Conservation (phyloP, 2,797 vertebrate genomes). For the Orestias chungarensis region DNA sequence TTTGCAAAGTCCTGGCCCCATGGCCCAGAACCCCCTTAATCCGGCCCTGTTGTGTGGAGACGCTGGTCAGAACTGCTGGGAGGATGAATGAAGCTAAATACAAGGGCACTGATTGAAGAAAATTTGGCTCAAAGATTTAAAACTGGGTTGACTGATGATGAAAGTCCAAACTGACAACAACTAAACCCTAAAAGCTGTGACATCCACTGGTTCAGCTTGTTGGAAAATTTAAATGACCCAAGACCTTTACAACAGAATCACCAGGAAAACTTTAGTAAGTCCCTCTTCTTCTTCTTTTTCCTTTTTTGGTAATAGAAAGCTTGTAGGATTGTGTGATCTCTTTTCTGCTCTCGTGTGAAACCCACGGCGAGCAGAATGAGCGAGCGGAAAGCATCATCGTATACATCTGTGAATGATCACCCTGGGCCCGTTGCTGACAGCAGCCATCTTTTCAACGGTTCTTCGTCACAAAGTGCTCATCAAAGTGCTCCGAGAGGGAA, state of each 20-base stretch:
- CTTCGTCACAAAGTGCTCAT: constrained; percentile 22
- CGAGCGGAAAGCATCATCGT: constrained; percentile 34
- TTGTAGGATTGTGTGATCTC: not conserved
- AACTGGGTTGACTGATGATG: no score
- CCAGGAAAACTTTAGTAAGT: constrained; percentile 32
- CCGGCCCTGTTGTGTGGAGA: no score
- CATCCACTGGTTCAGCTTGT: not conserved
- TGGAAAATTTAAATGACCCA: no score
- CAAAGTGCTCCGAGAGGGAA: constrained; percentile 8
- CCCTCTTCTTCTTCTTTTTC: no score
- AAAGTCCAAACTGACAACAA: no score
- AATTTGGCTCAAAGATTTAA: no score
- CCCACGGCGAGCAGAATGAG: constrained; percentile 31
- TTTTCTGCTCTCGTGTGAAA: constrained; percentile 11
- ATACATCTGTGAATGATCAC: constrained; percentile 40
- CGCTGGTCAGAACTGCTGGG: no score
- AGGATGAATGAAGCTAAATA: no score
- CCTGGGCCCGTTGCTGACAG: constrained; percentile 23
- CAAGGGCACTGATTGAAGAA: no score
- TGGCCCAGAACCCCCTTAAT: no score
- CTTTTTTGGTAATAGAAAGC: not conserved
- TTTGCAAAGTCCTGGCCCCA: no score
- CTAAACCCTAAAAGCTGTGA: no score
- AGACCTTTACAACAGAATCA: constrained; percentile 18
- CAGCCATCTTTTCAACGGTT: constrained; percentile 32